A percentile compares a stretch with the other conserved stretches of the same genome.
Conservation (phyloP, 2,797 vertebrate genomes). For the Bufotes viridis region DNA sequence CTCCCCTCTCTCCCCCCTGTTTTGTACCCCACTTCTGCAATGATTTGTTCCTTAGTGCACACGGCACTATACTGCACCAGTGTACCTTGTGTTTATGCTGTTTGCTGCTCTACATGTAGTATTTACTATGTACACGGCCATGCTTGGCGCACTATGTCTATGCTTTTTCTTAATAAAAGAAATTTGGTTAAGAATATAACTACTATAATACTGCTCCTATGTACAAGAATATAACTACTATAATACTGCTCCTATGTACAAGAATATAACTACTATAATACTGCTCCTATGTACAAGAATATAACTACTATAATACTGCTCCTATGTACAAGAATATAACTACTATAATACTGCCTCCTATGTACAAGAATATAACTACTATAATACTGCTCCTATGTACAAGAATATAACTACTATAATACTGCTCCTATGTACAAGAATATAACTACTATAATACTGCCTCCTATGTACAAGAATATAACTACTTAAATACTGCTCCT, state of each 20-base stretch:
- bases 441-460: slow-evolving; percentile 23
- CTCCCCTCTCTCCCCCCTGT: too few relatives aligned
- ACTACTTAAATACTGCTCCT: too few relatives aligned
- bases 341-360: slow-evolving; percentile 7
- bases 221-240: slow-evolving; percentile 12
- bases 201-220: slow-evolving; percentile 11
- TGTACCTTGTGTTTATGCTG: too few relatives aligned
- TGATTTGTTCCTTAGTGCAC: too few relatives aligned
- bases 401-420: slow-evolving; percentile 23
- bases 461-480: background rate
- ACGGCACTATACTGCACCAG: too few relatives aligned
- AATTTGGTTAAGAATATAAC: slow-evolving; percentile 28
- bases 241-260: slow-evolving; percentile 14
- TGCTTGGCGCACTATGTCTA: too few relatives aligned
- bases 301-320: slow-evolving; percentile 12
- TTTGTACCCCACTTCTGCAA: too few relatives aligned
- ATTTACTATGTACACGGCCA: too few relatives aligned
- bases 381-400: slow-evolving; percentile 1
- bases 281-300: slow-evolving; percentile 10
- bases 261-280: slow-evolving; percentile 14
- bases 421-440: slow-evolving; percentile 8
- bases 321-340: slow-evolving; percentile 12
- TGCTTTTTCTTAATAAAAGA: too few relatives aligned
- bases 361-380: slow-evolving; percentile 6
- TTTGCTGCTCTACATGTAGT: too few relatives aligned